phyloP scores from a whole-genome alignment of 2,888 invertebrate genomes.

The Tryphoninae sp. region DNA sequence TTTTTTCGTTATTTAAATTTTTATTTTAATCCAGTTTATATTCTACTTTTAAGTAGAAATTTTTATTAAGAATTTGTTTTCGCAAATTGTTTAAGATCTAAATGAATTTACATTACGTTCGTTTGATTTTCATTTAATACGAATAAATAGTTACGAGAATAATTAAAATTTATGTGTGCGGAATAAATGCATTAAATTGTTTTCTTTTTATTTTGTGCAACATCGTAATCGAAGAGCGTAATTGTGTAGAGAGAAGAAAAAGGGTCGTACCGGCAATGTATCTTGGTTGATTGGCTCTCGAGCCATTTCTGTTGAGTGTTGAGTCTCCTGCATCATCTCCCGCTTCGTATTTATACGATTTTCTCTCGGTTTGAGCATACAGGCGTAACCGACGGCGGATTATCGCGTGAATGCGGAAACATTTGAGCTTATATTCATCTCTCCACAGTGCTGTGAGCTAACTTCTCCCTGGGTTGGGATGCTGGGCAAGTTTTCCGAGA shows the following conservation, averaged over 20 bases:
- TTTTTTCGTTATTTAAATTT: too few relatives aligned
- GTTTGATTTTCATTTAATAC: not conserved
- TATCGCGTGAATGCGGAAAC: slow-evolving; percentile 63
- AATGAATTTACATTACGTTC: not conserved
- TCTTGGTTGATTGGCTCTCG: slow-evolving; percentile 31
- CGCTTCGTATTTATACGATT: slow-evolving; percentile 8
- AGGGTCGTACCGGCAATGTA: slow-evolving; percentile 8
- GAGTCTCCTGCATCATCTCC: slow-evolving; percentile 32
- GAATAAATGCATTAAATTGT: not conserved
- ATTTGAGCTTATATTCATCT: slow-evolving; percentile 49
- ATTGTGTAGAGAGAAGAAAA: not conserved
- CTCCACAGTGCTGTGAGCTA: slow-evolving; percentile 46
- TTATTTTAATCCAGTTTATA: too few relatives aligned
- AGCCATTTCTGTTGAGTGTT: slow-evolving; percentile 19
- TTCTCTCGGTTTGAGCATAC: slow-evolving; percentile 51
- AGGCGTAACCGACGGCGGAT: slow-evolving; percentile 62
- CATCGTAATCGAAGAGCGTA: not conserved
- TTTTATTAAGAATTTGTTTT: too few relatives aligned
- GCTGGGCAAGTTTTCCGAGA: slow-evolving; percentile 44
- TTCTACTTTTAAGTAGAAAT: too few relatives aligned
- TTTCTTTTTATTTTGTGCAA: not conserved
- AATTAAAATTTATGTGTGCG: not conserved
- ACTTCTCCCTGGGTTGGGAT: slow-evolving; percentile 38
- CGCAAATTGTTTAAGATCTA: not conserved
- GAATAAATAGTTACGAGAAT: too few relatives aligned